Evolutionary conservation across 2,113 vertebrate genomes (phyloP).

Genomic region (Nanorana parkeri): DNA sequence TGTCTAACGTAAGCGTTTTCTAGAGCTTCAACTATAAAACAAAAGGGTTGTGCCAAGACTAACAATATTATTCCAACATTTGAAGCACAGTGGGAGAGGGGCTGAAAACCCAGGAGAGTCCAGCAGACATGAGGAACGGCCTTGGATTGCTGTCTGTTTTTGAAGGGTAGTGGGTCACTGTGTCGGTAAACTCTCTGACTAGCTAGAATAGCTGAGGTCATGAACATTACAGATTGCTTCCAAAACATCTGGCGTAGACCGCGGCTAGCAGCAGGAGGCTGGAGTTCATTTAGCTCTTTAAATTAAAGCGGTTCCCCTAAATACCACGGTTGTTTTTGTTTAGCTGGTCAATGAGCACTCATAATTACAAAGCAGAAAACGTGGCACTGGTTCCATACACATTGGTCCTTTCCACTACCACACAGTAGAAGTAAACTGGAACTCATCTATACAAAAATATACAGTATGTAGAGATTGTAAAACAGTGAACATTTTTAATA

Average conservation of each 20-base stretch:
- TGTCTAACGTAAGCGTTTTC: not conserved
- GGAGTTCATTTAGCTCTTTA: not conserved
- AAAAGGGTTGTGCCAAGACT: slow-evolving; percentile 5
- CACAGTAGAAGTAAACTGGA: too few species aligned
- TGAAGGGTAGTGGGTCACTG: slow-evolving; percentile 2
- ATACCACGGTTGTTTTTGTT: not conserved
- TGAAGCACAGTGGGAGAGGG: not conserved
- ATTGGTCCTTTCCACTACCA: too few species aligned
- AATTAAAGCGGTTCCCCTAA: not conserved
- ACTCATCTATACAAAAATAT: too few species aligned
- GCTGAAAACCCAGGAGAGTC: not conserved
- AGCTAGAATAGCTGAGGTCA: slow-evolving; percentile 12
- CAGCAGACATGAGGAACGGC: slow-evolving; percentile 15
- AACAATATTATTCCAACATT: slow-evolving; percentile 12
- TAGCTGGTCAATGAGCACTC: not conserved
- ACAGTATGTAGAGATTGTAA: too few species aligned
- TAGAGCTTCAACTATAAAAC: not conserved
- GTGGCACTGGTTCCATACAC: too few species aligned
- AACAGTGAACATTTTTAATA: too few species aligned
- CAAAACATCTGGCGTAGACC: slow-evolving; percentile 28
- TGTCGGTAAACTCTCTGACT: not conserved
- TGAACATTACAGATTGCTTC: slow-evolving; percentile 16
- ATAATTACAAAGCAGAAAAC: not conserved
- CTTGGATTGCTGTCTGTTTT: slow-evolving; percentile 1
- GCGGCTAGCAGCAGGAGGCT: slow-evolving; percentile 7